These are phyloP conservation scores for Crioceris asparagi DNA, from an alignment of 2,888 invertebrate genomes.

Conservation along the genomic window DNA sequence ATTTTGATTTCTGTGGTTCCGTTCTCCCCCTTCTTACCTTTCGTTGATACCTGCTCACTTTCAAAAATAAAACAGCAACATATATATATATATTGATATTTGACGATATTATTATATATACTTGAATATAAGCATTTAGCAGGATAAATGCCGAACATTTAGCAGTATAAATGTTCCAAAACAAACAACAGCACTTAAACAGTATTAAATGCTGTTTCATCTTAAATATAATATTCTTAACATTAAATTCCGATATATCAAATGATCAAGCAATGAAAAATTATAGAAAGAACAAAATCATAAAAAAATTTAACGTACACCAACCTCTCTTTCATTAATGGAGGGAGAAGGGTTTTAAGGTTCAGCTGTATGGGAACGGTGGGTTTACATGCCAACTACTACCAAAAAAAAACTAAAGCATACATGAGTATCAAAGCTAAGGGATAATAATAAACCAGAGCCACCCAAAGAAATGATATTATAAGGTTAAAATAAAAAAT, in stretches of 20 bases:
- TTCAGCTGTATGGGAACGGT: conserved; percentile 16
- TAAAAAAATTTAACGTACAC: conserved; percentile 3
- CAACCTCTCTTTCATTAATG: conserved; percentile 12
- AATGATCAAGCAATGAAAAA: too few species aligned
- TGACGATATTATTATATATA: background rate
- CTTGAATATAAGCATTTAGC: conserved; percentile 6
- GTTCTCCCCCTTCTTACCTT: conserved; percentile 39
- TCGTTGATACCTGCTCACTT: conserved; percentile 6
- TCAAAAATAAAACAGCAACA: too few species aligned
- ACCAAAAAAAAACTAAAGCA: conserved; percentile 23
- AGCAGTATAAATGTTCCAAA: conserved; percentile 13
- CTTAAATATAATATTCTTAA: too few species aligned
- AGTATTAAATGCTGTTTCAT: too few species aligned
- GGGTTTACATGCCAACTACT: conserved; percentile 20
- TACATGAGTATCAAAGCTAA: conserved; percentile 27
- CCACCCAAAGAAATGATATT: conserved; percentile 27
- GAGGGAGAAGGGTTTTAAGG: conserved; percentile 30
- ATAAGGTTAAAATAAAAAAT: conserved; percentile 29
- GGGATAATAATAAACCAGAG: conserved; percentile 25
- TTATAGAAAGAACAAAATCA: conserved; percentile 5
- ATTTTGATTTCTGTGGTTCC: conserved; percentile 33
- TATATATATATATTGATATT: background rate
- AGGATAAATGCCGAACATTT: conserved; percentile 11
- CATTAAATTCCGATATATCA: too few species aligned
- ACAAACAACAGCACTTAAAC: too few species aligned